Evolutionary conservation across 2,113 vertebrate genomes (phyloP).

Genomic region (Urocitellus parryii): DNA sequence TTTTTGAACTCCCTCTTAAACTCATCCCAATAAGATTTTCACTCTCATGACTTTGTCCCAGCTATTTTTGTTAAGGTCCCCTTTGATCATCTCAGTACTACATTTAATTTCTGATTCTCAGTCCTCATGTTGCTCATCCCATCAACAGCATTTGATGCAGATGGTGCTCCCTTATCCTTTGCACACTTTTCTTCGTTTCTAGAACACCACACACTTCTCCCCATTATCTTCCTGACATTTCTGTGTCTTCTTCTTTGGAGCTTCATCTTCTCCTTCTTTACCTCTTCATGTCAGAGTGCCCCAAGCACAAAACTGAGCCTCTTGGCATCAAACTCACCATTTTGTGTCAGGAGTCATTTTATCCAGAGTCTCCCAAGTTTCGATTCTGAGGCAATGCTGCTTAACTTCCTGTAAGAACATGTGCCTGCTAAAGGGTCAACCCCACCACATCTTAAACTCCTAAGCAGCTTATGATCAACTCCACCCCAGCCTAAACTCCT

Average conservation of each 20-base stretch:
- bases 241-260: not conserved
- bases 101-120: not conserved
- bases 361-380: too few relatives aligned
- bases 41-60: not conserved
- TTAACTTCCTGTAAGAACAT: too few relatives aligned
- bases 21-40: not conserved
- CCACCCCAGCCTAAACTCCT: too few relatives aligned
- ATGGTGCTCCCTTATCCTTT: not conserved
- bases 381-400: too few relatives aligned
- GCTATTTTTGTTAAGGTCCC: not conserved
- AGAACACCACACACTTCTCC: too few relatives aligned
- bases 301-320: not conserved
- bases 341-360: too few relatives aligned
- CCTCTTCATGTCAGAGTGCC: not conserved
- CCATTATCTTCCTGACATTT: not conserved
- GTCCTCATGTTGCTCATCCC: rapidly evolving
- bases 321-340: not conserved
- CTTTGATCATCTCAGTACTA: not conserved
- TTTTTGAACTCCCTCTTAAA: not conserved
- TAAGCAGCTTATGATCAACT: too few relatives aligned
- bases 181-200: not conserved
- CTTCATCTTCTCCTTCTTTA: not conserved
- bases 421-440: too few relatives aligned
- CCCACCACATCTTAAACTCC: too few relatives aligned
- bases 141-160: too few relatives aligned